Base-by-base conservation (phyloP, 2,888 invertebrate genomes). In the Drosophila histrio region DNA sequence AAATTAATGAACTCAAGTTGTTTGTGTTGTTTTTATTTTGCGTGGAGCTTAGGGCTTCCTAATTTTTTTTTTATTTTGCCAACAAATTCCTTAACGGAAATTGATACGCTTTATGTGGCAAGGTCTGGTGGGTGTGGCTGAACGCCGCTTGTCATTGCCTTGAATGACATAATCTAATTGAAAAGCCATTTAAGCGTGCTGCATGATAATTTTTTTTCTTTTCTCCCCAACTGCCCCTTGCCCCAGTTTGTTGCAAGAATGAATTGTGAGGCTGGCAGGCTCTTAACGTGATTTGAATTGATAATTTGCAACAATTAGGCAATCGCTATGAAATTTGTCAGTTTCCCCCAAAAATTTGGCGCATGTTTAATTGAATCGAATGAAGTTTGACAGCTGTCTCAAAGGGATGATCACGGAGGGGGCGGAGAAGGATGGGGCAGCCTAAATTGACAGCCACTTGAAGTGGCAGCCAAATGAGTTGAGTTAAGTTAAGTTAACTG, bases 131-230 rank as follows among this genome's bases (percentile, higher is more conserved):
- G 59, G 61, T 39, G 64, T 57, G 65, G 56, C 54, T 32, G 59
- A 47, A 46, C 59, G 50, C 9, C 43, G 62, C 67, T 64, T 76
- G 78, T 77, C 74, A 73, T 73, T 73, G 76, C 72, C 76, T 73
- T 71, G 68, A 87, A 88, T 88, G 88, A 86, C 85, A 86, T 85
- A 85, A 85, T 85, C 88, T 88, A 85, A 85, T 85, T 85, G 85
- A 85, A 85, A 85, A 85, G 84, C 85, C 84, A 85, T 86, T 85
- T 85, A 85, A 80, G 85, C 88, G 88, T 80, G 84, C 76, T 76
- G 88, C 77, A 85, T 86, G 83, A 86, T 83, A 85, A 85, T 88
- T 88, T 83, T 77, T 72, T 72, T 65, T 47, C 46, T 47, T 5
- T 26, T 3, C 6, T 21, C 39, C 4, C 19, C 28, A n/a, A n/a